Base-by-base conservation (phyloP, 2,113 vertebrate genomes). In the Nettapus auritus region DNA sequence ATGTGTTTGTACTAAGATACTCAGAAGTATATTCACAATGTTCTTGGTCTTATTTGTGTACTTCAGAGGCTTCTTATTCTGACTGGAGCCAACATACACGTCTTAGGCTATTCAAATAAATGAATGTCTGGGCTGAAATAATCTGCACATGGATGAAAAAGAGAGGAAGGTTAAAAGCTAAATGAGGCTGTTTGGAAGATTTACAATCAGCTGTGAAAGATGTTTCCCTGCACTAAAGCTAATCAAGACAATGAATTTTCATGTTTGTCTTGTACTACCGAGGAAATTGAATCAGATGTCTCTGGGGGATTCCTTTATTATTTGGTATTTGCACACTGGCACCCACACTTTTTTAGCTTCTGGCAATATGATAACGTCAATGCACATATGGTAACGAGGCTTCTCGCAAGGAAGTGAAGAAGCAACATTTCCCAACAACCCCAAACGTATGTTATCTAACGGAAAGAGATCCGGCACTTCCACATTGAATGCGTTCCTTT, bases 231-330 rank as follows among this genome's bases (percentile, higher is more conserved):
- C 70, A 87, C 90, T 94, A 79, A 84, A 90, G 92, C 88, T 95
- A 95, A 96, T 95, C 88, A 96, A 93, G 92, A 94, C 86, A 96
- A 96, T 89, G 93, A 97, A 94, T 96, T 96, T 93, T 96, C 90
- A 75, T 95, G 94, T 97, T 96, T 96, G 86, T 86, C 90, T 92
- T 93, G 90, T 86, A 69, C 69, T 71, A 50, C 60, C 60, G 76
- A 92, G 80, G 86, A 94, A 96, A 96, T 93, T 93, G 93, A 94
- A 96, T 95, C 86, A 88, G 84, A 76, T 2, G 0, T 91, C 95
- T 96, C 95, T 77, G 57, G 94, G 78, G 94, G 94, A 90, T 96
- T 94, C 84, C 60, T 40, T 86, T 92, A 93, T 96, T 94, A 94
- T 92, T 94, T 94, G 91, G 66, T 84, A 91, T 96, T 93, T 91